Conservation (phyloP, 2,797 vertebrate genomes). For the Thalassophryne amazonica region DNA sequence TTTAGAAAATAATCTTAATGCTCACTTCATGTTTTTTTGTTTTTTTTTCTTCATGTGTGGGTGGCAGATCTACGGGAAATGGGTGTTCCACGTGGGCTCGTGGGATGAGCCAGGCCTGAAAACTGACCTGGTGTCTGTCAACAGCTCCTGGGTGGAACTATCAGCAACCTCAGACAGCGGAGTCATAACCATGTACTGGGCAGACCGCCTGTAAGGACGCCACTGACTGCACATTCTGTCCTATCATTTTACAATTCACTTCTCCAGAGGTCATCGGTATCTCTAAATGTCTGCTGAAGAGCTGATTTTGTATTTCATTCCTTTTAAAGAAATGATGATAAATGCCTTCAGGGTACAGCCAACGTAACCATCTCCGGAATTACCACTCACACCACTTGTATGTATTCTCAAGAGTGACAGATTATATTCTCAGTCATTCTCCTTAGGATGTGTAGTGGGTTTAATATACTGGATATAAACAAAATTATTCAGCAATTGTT, state of each 20-base stretch:
- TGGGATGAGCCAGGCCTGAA: slow-evolving; percentile 62
- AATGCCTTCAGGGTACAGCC: slow-evolving; percentile 63
- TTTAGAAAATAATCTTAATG: too few species aligned
- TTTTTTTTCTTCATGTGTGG: neutral
- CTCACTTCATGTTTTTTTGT: neutral
- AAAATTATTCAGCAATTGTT: too few species aligned
- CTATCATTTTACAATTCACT: too few species aligned
- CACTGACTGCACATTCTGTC: neutral
- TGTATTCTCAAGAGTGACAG: slow-evolving; percentile 13
- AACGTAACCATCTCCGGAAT: slow-evolving; percentile 63
- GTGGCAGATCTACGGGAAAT: slow-evolving; percentile 70
- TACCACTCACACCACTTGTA: slow-evolving; percentile 66
- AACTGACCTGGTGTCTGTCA: slow-evolving; percentile 48
- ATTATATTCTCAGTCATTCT: neutral
- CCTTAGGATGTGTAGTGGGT: neutral
- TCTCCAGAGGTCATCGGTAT: too few species aligned
- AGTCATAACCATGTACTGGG: slow-evolving; percentile 65
- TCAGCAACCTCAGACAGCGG: slow-evolving; percentile 51
- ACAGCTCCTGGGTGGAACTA: slow-evolving; percentile 69
- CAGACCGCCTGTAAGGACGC: slow-evolving; percentile 65
- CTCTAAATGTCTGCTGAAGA: neutral
- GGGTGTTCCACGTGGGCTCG: slow-evolving; percentile 62
- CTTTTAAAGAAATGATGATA: slow-evolving; percentile 34
- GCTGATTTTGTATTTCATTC: neutral
- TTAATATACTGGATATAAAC: too few species aligned